Percentiles rank a stretch among this genome's conserved stretches.
Conservation (phyloP, 1,140 invertebrate genomes). For the Cheumatopsyche charites region DNA sequence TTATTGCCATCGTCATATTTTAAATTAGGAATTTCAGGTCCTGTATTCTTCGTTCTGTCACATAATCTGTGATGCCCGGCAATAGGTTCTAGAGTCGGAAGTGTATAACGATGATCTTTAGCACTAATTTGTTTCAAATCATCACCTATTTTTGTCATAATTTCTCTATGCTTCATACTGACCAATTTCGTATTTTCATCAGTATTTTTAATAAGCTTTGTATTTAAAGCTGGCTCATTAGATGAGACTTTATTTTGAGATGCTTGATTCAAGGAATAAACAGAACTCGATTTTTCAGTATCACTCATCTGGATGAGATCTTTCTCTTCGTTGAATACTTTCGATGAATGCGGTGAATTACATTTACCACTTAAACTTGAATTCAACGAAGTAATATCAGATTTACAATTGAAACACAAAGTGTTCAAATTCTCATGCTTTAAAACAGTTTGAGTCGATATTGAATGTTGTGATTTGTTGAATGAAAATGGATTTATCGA, state of each 20-base stretch:
- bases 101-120: constrained; percentile 49
- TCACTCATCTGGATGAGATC: constrained; percentile 50
- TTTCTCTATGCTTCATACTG: constrained; percentile 49
- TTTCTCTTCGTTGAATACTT: constrained; percentile 46
- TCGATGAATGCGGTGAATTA: constrained; percentile 53
- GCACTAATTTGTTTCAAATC: constrained; percentile 53
- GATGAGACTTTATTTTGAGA: constrained; percentile 23
- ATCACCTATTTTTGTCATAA: constrained; percentile 51
- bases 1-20: constrained; percentile 50
- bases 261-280: constrained; percentile 54
- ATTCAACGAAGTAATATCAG: constrained; percentile 57
- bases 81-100: constrained; percentile 60
- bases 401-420: constrained; percentile 65
- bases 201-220: constrained; percentile 21
- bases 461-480: constrained; percentile 63
- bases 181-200: constrained; percentile 43
- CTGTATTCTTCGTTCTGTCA: constrained; percentile 59
- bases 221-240: background rate
- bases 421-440: constrained; percentile 61
- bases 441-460: constrained; percentile 66
- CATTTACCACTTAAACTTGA: constrained; percentile 56
- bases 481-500: constrained; percentile 66
- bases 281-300: constrained; percentile 48
- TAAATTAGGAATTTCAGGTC: constrained; percentile 51
- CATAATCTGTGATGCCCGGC: constrained; percentile 66